These are phyloP conservation scores for Cantharis rustica DNA, from an alignment of 2,888 invertebrate genomes.

Conservation along the genomic window DNA sequence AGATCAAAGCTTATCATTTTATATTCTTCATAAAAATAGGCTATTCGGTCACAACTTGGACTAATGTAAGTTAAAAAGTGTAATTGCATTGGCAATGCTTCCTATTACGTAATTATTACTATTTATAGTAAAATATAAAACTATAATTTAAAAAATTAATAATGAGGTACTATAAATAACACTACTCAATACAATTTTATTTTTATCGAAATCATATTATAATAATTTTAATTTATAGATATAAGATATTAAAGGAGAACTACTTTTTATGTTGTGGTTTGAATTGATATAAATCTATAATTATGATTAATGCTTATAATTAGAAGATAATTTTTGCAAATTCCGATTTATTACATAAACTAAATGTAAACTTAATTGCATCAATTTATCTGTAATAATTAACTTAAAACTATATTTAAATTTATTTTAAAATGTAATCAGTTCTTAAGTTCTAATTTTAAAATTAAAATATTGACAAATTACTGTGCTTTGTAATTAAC, in stretches of 20 bases:
- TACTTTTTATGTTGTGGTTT: not conserved
- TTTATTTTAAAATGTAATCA: not conserved
- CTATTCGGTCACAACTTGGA: no score
- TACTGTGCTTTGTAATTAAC: not conserved
- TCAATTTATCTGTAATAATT: not conserved
- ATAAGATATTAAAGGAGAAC: not conserved
- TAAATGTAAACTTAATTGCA: not conserved
- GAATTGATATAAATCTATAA: not conserved
- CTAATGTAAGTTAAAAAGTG: no score
- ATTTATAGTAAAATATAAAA: not conserved
- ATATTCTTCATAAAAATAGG: no score
- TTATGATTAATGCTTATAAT: not conserved
- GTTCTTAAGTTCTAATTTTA: not conserved
- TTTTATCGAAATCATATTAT: not conserved
- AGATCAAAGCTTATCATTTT: no score
- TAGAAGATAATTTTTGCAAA: not conserved
- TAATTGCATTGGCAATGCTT: no score
- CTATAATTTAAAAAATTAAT: not conserved
- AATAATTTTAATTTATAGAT: not conserved
- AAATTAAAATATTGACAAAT: not conserved
- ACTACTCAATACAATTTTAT: not conserved
- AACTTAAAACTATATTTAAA: not conserved
- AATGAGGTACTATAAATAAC: not conserved
- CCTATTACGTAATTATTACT: no score
- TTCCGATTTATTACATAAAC: not conserved